Evolutionary conservation across 2,888 invertebrate genomes (phyloP).

Genomic region (Epiblema foenella): DNA sequence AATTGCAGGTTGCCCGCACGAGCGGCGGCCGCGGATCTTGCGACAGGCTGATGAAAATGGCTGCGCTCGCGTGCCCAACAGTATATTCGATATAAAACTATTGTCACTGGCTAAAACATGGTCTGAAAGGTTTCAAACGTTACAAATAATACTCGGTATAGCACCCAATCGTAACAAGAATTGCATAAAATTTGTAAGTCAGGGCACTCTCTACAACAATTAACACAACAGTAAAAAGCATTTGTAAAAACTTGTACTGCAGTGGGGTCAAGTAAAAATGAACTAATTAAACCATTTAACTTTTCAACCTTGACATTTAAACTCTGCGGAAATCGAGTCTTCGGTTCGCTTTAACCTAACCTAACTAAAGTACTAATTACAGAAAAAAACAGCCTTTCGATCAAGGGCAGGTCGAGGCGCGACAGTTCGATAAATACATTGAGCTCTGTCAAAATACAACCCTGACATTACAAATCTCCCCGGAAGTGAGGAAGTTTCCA

Average conservation of each 20-base stretch:
- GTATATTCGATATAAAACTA: conserved; percentile 19
- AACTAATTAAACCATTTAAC: conserved; percentile 31
- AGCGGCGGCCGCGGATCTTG: conserved; percentile 51
- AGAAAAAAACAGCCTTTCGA: conserved; percentile 22
- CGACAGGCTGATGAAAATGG: conserved; percentile 45
- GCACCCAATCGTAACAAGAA: background rate
- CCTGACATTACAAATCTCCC: conserved; percentile 62
- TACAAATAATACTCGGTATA: background rate
- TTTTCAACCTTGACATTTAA: conserved; percentile 23
- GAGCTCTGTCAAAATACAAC: conserved; percentile 51
- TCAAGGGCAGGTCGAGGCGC: conserved; percentile 41
- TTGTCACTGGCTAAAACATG: background rate
- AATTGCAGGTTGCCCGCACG: conserved; percentile 64
- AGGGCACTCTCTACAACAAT: background rate
- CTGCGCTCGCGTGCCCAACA: conserved; percentile 27
- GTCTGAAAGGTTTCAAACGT: background rate
- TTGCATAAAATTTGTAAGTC: background rate
- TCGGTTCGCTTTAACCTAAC: conserved; percentile 5
- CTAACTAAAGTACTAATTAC: conserved; percentile 4
- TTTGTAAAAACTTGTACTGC: conserved; percentile 35
- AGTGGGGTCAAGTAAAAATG: conserved; percentile 23
- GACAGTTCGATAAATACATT: conserved; percentile 35
- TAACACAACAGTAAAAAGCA: conserved; percentile 20
- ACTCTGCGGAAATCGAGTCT: conserved; percentile 17
- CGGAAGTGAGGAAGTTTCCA: conserved; percentile 66